Evolutionary conservation across 1,140 invertebrate genomes (phyloP), one percentile per base, ranked within the genome.

Genomic region (Anoplophora glabripennis): DNA sequence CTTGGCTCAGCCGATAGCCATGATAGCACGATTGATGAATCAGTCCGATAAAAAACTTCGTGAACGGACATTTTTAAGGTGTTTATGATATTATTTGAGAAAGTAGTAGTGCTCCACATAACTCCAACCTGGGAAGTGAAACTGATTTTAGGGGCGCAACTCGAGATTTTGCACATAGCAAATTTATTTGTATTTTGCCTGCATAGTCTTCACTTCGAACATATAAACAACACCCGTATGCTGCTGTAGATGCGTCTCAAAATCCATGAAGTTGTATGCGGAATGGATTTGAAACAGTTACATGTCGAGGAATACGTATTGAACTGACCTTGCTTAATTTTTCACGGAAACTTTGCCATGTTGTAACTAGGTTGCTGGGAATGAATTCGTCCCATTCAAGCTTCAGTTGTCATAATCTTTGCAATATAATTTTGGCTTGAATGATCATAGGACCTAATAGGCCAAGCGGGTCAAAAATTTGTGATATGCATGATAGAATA

Each of bases 391-490:
- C 78, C 77, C 77, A 80, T 44, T 67, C 70, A n/a, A 76, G 8
- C 18, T 70, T 66, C 35, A 33, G 18, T 48, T 63, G 21, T 75
- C 77, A 78, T n/a, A 79, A 34, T 49, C 71, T 42, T 69, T 80
- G 78, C n/a, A 80, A 48, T 5, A 79, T 54, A 4, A 76, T 67
- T 66, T 80, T 80, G 14, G 68, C 66, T 11, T 54, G 57, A 8
- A 77, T 66, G 7, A 69, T 70, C 9, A 76, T 45, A 18, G 77
- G 75, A 12, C 65, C 59, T 12, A 78, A 12, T n/a, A 76, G 58
- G 14, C 77, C 77, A 15, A 77, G 58, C 9, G 78, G 78, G 61
- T 80, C 78, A 57, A 75, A 80, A 17, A 79, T 63, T 45, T 67
- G 53, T 7, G 67, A 46, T 28, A 58, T 62, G 36, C 68, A 61